Base-by-base conservation (phyloP, 2,888 invertebrate genomes). In the Aethes cnicana region DNA sequence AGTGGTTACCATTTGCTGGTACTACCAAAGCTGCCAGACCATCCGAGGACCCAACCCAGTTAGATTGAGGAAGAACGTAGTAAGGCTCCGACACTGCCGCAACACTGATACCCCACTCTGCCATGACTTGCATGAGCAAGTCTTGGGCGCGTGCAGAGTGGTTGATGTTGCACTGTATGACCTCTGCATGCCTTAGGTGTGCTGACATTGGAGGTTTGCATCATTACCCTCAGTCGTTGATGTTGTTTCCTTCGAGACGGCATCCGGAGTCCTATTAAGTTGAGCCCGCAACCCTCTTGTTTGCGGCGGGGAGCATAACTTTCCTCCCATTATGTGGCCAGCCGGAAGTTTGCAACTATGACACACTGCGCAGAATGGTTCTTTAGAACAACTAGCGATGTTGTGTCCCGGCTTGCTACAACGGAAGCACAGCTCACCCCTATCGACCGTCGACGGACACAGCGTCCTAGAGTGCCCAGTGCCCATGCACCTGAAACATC, bases 71-170 rank as follows among this genome's bases (percentile, higher is more conserved):
- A 1, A 57, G 58, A 1, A 59, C 36, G 1, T 0, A 33, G 18
- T 61, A 61, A 1, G 60, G 60, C 44, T 64, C 63, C 2, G 57
- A 43, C 2, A 59, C 56, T 4, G 58, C 48, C 1, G 53, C 56
- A 0, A 61, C 20, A 2, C 53, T 39, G 0, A 56, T 48, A n/a
- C 17, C 39, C 61, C 61, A 56, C 57, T 61, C 36, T 23, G 55
- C 56, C 44, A 56, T 20, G 20, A 3, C 6, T 20, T 20, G 20
- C 4, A 20, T 4, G 4, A 20, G 6, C 3, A 20, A 6, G 18
- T 57, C 55, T 33, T 57, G 57, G 35, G 60, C 57, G 5, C 36
- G 25, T 16, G 55, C 53, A 12, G 30, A 55, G 55, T 60, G 60
- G 35, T 61, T 61, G 9, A 59, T 23, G n/a, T 61, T 61, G 33